Evolutionary conservation across 1,140 invertebrate species (phyloP).

Genomic region (Hylyphantes graminicola): DNA sequence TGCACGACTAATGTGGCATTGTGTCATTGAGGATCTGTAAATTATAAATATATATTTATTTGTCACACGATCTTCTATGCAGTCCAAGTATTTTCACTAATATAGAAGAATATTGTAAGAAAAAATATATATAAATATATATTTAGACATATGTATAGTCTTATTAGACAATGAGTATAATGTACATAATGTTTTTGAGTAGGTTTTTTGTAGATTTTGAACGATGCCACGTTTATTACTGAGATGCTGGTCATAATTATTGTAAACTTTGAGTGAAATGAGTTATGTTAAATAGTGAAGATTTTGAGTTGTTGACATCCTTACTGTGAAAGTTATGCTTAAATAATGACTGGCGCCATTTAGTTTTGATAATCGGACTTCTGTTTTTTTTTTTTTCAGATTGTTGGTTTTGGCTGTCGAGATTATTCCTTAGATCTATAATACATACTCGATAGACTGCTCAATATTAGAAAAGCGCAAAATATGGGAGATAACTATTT

Average conservation of each 20-base stretch:
- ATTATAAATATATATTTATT: slow-evolving; percentile 46
- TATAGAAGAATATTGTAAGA: slow-evolving; percentile 47
- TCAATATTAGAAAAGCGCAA: too few relatives aligned
- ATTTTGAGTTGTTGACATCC: too few relatives aligned
- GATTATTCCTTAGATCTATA: too few relatives aligned
- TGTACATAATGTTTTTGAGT: slow-evolving; percentile 57
- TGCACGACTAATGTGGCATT: not conserved
- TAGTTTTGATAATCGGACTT: too few relatives aligned
- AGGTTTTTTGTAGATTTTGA: slow-evolving; percentile 37
- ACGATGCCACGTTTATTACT: slow-evolving; percentile 25
- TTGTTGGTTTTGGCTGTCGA: too few relatives aligned
- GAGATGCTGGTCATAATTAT: slow-evolving; percentile 12
- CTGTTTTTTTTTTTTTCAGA: too few relatives aligned
- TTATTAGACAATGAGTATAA: slow-evolving; percentile 46
- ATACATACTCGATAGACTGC: too few relatives aligned
- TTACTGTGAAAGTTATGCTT: too few relatives aligned
- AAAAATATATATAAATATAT: slow-evolving; percentile 54
- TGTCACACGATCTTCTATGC: slow-evolving; percentile 48
- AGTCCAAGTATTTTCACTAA: slow-evolving; percentile 57
- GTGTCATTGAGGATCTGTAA: not conserved
- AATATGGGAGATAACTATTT: too few relatives aligned
- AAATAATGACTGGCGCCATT: too few relatives aligned
- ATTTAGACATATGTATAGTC: slow-evolving; percentile 49
- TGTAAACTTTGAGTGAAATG: too few relatives aligned
- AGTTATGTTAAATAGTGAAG: too few relatives aligned